Conservation (phyloP, 2,113 vertebrate genomes). For the Nerophis ophidion region DNA sequence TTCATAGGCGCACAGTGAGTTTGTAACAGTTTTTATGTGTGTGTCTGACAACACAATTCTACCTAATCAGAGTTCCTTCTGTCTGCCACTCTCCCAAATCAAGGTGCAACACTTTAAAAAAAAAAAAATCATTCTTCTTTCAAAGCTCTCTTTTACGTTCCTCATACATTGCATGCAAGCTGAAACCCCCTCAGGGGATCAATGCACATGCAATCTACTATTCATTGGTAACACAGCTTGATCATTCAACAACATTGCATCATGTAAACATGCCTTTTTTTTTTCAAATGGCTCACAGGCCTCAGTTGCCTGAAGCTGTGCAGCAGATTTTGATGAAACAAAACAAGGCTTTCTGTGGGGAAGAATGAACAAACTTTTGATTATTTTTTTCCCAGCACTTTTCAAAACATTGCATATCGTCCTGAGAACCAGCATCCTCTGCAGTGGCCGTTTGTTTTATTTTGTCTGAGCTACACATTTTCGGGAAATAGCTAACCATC, state of each 20-base stretch:
- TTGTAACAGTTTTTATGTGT: constrained; percentile 1
- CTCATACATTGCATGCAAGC: constrained; percentile 65
- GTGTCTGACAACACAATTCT: not conserved
- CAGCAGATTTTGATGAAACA: constrained; percentile 34
- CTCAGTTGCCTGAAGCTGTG: constrained; percentile 24
- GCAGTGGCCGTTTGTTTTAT: too few species aligned
- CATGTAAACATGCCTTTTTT: constrained; percentile 66
- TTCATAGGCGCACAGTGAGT: constrained; percentile 17
- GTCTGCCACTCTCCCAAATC: constrained; percentile 54
- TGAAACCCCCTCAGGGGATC: constrained; percentile 52
- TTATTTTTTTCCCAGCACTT: not conserved
- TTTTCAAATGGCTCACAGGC: constrained; percentile 50
- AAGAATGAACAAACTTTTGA: not conserved
- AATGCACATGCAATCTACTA: constrained; percentile 45
- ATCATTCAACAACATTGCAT: constrained; percentile 54
- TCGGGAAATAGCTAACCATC: too few species aligned
- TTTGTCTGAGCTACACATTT: too few species aligned
- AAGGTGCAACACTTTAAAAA: constrained; percentile 58
- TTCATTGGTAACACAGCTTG: constrained; percentile 49
- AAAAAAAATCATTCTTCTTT: constrained; percentile 5
- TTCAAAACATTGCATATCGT: constrained; percentile 4
- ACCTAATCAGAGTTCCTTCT: constrained; percentile 31
- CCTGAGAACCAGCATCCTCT: too few species aligned
- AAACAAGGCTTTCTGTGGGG: constrained; percentile 16
- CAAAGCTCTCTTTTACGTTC: constrained; percentile 35